phyloP scores from a whole-genome alignment of 2,797 vertebrate genomes.

The Acipenser oxyrinchus region DNA sequence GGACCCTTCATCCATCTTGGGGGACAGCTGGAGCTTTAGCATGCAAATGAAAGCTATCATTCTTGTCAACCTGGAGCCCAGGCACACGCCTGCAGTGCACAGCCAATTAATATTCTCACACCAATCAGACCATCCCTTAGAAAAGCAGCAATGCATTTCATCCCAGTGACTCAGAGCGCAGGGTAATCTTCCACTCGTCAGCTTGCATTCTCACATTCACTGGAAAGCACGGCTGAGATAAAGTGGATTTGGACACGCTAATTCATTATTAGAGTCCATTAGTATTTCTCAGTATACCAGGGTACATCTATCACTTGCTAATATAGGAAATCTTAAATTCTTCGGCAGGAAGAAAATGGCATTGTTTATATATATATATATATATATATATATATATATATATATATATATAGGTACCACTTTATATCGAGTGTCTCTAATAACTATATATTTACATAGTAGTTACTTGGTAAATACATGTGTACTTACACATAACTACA shows the following conservation, averaged over 20 bases:
- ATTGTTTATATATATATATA: too few species aligned
- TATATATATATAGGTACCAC: too few species aligned
- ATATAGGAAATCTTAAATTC: too few species aligned
- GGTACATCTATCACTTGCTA: too few species aligned
- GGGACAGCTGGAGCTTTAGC: constrained; percentile 50
- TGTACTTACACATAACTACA: too few species aligned
- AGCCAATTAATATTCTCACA: constrained; percentile 50
- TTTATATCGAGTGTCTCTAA: too few species aligned
- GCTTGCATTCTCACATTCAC: neutral
- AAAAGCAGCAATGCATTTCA: constrained; percentile 20
- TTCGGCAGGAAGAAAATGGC: too few species aligned
- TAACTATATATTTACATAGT: too few species aligned
- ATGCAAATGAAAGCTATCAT: constrained; percentile 67
- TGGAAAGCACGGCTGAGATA: neutral
- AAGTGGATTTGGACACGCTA: neutral
- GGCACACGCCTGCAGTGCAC: constrained; percentile 33
- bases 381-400: too few species aligned
- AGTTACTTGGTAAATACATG: too few species aligned
- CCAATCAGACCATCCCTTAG: constrained; percentile 34
- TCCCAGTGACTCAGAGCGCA: constrained; percentile 7
- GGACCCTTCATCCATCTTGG: constrained; percentile 49
- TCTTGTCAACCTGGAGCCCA: constrained; percentile 55
- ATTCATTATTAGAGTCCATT: neutral
- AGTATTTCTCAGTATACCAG: too few species aligned
- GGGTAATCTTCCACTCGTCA: neutral